Evolutionary conservation across 2,888 invertebrate species (phyloP).

Genomic region (Pandemis heparana): DNA sequence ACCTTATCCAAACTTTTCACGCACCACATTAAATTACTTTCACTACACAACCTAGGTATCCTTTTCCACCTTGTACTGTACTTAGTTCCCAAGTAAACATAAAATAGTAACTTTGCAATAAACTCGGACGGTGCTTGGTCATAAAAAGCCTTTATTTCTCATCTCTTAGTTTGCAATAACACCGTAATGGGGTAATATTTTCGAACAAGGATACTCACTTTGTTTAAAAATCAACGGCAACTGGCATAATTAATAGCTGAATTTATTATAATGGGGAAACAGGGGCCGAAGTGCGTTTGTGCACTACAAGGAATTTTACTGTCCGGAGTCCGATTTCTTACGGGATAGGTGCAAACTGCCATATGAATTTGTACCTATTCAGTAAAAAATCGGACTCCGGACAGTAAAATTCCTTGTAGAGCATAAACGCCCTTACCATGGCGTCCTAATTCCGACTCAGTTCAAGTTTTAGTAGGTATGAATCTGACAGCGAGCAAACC

Average conservation of each 20-base stretch:
- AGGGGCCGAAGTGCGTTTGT: too few relatives aligned
- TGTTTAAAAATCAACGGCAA: constrained; percentile 45
- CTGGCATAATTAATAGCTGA: not conserved
- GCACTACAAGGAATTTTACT: too few relatives aligned
- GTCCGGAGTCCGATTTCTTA: too few relatives aligned
- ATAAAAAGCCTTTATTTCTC: constrained; percentile 38
- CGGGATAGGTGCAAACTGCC: too few relatives aligned
- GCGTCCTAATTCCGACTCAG: too few relatives aligned
- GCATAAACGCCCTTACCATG: too few relatives aligned
- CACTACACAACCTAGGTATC: not conserved
- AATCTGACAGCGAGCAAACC: too few relatives aligned
- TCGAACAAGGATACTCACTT: constrained; percentile 55
- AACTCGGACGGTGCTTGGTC: constrained; percentile 5
- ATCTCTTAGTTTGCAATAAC: constrained; percentile 51
- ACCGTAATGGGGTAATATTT: constrained; percentile 57
- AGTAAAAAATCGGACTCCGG: too few relatives aligned
- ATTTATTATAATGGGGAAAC: not conserved
- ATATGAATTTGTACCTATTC: too few relatives aligned
- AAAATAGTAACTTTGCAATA: constrained; percentile 23
- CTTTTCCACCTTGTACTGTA: constrained; percentile 15
- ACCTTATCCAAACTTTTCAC: too few relatives aligned
- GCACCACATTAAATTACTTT: constrained; percentile 11
- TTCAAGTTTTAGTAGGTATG: too few relatives aligned
- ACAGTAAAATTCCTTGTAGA: too few relatives aligned
- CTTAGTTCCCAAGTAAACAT: constrained; percentile 11